These are phyloP conservation scores for Coturnix japonica DNA, from an alignment of 2,113 vertebrate species.

Conservation along the genomic window DNA sequence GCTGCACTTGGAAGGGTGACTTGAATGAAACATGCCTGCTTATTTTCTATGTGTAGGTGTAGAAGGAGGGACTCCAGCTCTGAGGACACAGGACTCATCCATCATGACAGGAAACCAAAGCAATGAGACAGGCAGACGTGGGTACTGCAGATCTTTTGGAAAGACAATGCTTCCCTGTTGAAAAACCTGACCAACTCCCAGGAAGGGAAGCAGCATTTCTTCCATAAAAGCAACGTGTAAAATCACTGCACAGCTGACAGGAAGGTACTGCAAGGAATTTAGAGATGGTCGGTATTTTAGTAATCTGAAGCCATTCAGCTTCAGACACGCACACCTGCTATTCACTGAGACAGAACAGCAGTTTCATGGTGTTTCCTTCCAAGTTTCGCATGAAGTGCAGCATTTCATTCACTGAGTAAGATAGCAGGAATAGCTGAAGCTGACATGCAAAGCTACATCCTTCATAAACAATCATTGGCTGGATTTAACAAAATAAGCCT, in stretches of 20 bases:
- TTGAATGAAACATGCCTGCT: neutral
- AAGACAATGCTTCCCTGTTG: neutral
- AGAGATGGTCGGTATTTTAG: neutral
- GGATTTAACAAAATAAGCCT: neutral
- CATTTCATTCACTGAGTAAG: neutral
- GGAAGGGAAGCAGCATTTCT: neutral
- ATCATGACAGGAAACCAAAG: neutral
- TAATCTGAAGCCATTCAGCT: neutral
- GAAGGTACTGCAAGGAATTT: neutral
- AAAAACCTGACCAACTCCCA: neutral
- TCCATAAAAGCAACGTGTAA: neutral
- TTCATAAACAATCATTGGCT: neutral
- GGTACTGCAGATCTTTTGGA: neutral
- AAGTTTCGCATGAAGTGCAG: neutral
- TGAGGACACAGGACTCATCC: neutral
- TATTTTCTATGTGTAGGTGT: neutral
- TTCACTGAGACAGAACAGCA: neutral
- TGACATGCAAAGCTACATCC: neutral
- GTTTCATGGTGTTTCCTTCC: neutral
- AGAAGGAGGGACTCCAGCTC: neutral
- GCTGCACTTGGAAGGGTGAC: neutral
- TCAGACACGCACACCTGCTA: neutral
- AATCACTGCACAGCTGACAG: fast-evolving
- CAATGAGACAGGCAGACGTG: neutral
- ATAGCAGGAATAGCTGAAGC: neutral